Base-by-base conservation (phyloP, 2,113 vertebrate genomes). In the Poeciliopsis occidentalis region DNA sequence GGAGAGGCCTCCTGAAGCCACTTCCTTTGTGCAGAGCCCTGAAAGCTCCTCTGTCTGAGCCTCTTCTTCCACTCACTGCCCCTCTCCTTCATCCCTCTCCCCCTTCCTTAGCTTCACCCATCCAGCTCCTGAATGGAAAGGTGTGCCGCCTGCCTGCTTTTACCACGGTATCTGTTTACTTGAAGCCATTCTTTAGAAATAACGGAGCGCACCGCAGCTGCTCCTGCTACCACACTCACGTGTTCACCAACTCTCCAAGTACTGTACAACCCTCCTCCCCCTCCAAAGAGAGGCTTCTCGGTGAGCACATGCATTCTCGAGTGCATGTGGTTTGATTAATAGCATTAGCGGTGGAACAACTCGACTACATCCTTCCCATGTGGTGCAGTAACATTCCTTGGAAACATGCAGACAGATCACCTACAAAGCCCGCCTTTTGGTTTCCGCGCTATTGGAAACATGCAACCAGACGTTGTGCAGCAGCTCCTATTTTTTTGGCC, bases 281-380 rank as follows among this genome's bases (percentile, higher is more conserved):
- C 64, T 6, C 54, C 82, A 88, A 87, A 89, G 85, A 29, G 68
- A 62, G 54, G 76, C 47, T 78, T 60, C 34, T n/a, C 67, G 27
- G 69, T 12, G 39, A 73, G 75, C 74, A 60, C 85, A 80, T 75
- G 79, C 67, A 67, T 84, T 85, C 60, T 31, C 73, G 76, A 76
- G 78, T 60, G 79, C 81, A 81, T 79, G 73, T 64, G 83, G 82
- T 82, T 83, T 92, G 90, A 91, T 86, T 88, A 89, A 89, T 82
- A 89, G 85, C 84, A 84, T 92, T 89, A 91, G 74, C 13, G 0
- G 29, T 69, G 82, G 44, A 85, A 86, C 82, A 73, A 69, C 54
- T 78, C 4, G 0, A 37, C 88, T 86, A 80, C 80, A 86, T 86
- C 83, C 82, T 85, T 69, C 67, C 83, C 83, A 88, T 89, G 87